Conservation (phyloP, 2,113 vertebrate genomes). For the Ivindomyrus marchei region DNA sequence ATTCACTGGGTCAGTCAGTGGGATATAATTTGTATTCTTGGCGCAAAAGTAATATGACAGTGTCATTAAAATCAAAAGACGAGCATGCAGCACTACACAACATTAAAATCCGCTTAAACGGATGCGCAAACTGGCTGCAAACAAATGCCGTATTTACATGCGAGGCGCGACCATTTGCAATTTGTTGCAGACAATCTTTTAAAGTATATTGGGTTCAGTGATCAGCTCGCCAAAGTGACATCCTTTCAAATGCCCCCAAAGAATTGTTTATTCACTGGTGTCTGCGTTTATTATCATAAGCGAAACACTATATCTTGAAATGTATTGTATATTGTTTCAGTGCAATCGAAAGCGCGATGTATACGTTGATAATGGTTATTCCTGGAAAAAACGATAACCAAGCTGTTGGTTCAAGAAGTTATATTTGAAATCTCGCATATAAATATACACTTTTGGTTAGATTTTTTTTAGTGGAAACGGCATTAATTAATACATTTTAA, state of each 20-base stretch:
- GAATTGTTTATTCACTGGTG: background rate
- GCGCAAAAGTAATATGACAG: background rate
- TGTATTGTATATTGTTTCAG: background rate
- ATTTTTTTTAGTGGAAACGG: background rate
- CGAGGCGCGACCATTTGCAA: slow-evolving; percentile 39
- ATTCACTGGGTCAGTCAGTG: slow-evolving; percentile 13
- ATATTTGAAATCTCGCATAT: background rate
- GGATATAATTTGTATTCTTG: slow-evolving; percentile 14
- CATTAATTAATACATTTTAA: background rate
- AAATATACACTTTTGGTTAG: background rate
- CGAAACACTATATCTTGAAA: background rate
- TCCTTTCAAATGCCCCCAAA: background rate
- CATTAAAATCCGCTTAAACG: slow-evolving; percentile 10
- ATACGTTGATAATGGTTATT: background rate
- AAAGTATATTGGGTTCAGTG: slow-evolving; percentile 35
- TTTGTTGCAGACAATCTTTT: slow-evolving; percentile 16
- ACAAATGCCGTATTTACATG: slow-evolving; percentile 44
- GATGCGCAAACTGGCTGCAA: slow-evolving; percentile 32
- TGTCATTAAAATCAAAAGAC: slow-evolving; percentile 13
- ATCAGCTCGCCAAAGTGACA: background rate
- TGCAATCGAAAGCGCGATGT: background rate
- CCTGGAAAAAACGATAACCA: background rate
- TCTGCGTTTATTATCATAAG: background rate
- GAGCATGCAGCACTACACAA: background rate
- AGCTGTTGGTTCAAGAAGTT: background rate